These are phyloP conservation scores for Florisuga fusca DNA, from an alignment of 2,797 vertebrate species.

Conservation along the genomic window DNA sequence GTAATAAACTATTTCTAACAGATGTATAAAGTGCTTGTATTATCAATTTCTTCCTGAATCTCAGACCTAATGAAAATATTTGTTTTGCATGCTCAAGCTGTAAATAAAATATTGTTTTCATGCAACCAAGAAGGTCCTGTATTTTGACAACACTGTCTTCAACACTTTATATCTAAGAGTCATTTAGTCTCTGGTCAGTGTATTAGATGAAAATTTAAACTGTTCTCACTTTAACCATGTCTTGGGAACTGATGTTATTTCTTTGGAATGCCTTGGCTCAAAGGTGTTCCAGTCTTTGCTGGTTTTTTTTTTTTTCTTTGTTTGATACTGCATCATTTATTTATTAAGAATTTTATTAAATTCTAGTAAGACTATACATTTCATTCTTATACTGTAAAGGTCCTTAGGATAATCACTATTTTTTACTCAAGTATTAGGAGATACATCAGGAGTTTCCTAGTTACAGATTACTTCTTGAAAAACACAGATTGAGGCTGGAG, in stretches of 20 bases:
- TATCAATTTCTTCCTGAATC: too few species aligned
- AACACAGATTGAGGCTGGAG: slow-evolving; percentile 10
- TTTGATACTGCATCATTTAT: background rate
- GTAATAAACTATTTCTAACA: too few species aligned
- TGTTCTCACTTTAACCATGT: background rate
- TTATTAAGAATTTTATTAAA: background rate
- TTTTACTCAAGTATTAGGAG: background rate
- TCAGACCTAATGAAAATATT: too few species aligned
- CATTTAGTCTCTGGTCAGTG: background rate
- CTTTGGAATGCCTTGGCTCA: background rate
- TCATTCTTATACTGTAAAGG: background rate
- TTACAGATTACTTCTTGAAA: slow-evolving; percentile 20
- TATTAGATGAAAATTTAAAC: background rate
- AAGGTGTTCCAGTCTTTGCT: background rate
- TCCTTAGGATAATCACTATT: background rate
- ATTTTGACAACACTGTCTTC: background rate
- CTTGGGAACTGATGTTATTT: background rate
- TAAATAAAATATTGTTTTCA: background rate
- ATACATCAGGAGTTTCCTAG: background rate
- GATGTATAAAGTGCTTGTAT: too few species aligned
- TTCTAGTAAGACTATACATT: background rate
- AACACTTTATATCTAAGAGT: background rate
- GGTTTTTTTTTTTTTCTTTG: too few species aligned
- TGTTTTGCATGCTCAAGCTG: background rate
- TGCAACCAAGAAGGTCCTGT: background rate